Evolutionary conservation across 2,888 invertebrate species (phyloP).

Genomic region (Parascotia fuliginaria): DNA sequence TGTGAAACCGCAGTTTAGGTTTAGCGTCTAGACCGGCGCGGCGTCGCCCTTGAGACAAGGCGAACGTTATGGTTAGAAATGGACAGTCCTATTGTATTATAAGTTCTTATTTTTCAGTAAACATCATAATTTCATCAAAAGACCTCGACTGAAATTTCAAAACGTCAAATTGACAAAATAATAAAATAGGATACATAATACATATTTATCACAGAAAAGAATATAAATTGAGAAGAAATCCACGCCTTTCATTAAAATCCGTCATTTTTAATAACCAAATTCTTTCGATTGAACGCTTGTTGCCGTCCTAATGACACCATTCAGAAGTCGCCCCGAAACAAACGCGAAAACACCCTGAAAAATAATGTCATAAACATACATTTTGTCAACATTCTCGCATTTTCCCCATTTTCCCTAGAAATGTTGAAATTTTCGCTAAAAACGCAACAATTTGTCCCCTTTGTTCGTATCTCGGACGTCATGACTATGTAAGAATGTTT

Average conservation of each 20-base stretch:
- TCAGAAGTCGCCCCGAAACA: neutral
- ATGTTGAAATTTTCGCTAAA: constrained; percentile 29
- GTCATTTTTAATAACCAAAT: neutral
- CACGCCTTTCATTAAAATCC: neutral
- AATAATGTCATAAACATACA: neutral
- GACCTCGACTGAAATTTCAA: too few species aligned
- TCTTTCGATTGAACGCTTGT: neutral
- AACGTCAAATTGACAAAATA: too few species aligned
- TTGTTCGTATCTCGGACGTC: constrained; percentile 43
- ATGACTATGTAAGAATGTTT: constrained; percentile 50
- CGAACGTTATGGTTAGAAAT: too few species aligned
- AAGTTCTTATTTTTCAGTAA: too few species aligned
- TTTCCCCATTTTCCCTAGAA: constrained; percentile 13
- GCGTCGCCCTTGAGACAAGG: too few species aligned
- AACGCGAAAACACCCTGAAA: neutral
- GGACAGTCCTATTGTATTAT: too few species aligned
- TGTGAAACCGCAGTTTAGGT: too few species aligned
- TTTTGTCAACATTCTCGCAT: constrained; percentile 12
- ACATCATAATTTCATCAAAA: too few species aligned
- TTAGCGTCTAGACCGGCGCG: too few species aligned
- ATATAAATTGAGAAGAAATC: too few species aligned
- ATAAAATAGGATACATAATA: too few species aligned
- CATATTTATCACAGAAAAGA: constrained; percentile 2
- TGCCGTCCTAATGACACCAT: neutral
- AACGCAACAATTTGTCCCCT: constrained; percentile 49